Evolutionary conservation across 1,140 invertebrate species (phyloP).

Genomic region (Uloborus diversus): DNA sequence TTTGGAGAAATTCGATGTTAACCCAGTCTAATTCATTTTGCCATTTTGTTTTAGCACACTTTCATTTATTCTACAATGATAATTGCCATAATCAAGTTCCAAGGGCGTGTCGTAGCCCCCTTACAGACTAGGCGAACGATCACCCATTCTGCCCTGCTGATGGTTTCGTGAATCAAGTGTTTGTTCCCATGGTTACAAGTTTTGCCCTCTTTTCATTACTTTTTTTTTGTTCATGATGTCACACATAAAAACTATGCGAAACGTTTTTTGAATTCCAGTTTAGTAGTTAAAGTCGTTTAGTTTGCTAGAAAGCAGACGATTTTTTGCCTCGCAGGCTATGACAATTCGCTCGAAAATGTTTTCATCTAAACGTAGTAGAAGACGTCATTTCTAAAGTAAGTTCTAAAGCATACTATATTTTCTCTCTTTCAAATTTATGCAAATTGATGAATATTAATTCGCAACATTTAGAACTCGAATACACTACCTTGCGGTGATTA

Average conservation of each 20-base stretch:
- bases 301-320: neutral
- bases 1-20: too few species aligned
- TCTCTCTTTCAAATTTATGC: too few species aligned
- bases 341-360: too few species aligned
- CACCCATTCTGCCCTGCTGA: neutral
- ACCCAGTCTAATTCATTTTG: neutral
- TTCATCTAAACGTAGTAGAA: too few species aligned
- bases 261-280: constrained; percentile 1
- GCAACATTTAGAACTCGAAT: too few species aligned
- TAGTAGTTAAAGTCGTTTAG: neutral
- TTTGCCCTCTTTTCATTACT: neutral
- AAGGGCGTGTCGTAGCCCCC: constrained; percentile 15
- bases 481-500: too few species aligned
- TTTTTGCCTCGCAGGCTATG: neutral
- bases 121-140: too few species aligned
- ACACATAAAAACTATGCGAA: constrained; percentile 16
- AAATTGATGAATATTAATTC: too few species aligned
- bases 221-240: neutral
- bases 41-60: neutral
- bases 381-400: too few species aligned
- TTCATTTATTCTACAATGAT: neutral
- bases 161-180: constrained; percentile 37
- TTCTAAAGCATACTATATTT: too few species aligned
- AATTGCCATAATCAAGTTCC: constrained; percentile 36
- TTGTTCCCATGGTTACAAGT: constrained; percentile 5